These are phyloP conservation scores for Microtus pennsylvanicus DNA, from an alignment of 2,113 vertebrate species.

Conservation along the genomic window DNA sequence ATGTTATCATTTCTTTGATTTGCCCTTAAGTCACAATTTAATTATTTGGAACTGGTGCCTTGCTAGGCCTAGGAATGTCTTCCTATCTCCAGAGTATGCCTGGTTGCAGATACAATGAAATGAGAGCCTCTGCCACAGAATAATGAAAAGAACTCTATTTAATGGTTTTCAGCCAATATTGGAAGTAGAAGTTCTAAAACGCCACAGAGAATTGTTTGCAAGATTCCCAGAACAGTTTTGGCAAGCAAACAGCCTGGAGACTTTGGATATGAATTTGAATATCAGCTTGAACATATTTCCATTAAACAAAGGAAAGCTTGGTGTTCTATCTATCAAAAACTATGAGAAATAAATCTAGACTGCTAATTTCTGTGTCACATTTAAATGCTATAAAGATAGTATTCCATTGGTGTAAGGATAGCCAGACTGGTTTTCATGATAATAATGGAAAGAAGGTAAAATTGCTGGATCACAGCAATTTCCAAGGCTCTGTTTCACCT, in stretches of 20 bases:
- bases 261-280: constrained; percentile 64
- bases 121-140: neutral
- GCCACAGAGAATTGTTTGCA: constrained; percentile 44
- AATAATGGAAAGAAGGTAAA: neutral
- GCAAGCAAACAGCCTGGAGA: constrained; percentile 30
- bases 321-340: neutral
- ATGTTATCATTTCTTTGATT: constrained; percentile 35
- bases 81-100: neutral
- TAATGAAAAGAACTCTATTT: constrained; percentile 61
- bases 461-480: neutral
- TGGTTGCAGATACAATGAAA: neutral
- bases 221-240: constrained; percentile 68
- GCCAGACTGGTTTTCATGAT: neutral
- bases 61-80: neutral
- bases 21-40: neutral
- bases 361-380: constrained; percentile 1
- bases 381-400: neutral
- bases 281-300: constrained; percentile 57
- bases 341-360: neutral
- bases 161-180: constrained; percentile 56
- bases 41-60: constrained; percentile 12
- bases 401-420: neutral
- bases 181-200: constrained; percentile 64
- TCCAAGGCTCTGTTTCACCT: neutral
- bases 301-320: constrained; percentile 56